Evolutionary conservation across 2,797 vertebrate genomes (phyloP).

Genomic region (Psittacula echo): DNA sequence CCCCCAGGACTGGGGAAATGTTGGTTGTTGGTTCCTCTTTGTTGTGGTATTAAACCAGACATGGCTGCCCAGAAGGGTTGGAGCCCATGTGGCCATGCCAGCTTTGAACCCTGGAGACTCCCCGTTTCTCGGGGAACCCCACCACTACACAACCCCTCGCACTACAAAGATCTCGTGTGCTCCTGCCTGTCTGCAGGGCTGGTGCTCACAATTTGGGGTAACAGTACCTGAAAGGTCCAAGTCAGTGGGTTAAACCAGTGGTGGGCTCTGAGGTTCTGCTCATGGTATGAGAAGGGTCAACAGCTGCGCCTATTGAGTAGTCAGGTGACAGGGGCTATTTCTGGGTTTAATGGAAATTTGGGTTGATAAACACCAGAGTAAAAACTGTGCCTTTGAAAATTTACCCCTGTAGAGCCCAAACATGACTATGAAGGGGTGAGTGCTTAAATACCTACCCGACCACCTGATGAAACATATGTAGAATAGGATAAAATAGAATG

Average conservation of each 20-base stretch:
- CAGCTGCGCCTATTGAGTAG: not conserved
- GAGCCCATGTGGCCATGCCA: rapidly evolving
- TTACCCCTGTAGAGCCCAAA: not conserved
- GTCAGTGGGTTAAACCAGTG: not conserved
- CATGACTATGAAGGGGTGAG: not conserved
- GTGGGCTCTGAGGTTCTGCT: not conserved
- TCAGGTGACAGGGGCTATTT: not conserved
- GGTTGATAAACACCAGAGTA: not conserved
- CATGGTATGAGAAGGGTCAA: rapidly evolving
- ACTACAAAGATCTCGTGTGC: rapidly evolving
- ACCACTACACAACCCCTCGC: not conserved
- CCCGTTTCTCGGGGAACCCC: not conserved
- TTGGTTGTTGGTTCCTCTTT: not conserved
- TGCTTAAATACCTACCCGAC: not conserved
- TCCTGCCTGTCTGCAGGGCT: not conserved
- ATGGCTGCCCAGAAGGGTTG: not conserved
- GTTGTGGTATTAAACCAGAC: not conserved
- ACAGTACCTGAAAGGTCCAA: not conserved
- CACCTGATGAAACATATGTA: not conserved
- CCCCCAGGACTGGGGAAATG: not conserved
- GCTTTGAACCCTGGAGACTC: not conserved
- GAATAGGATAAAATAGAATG: not conserved
- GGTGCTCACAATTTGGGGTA: not conserved
- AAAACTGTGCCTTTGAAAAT: not conserved
- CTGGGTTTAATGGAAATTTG: not conserved